Base-by-base conservation (phyloP, 1,140 invertebrate species). In the Halesus radiatus region DNA sequence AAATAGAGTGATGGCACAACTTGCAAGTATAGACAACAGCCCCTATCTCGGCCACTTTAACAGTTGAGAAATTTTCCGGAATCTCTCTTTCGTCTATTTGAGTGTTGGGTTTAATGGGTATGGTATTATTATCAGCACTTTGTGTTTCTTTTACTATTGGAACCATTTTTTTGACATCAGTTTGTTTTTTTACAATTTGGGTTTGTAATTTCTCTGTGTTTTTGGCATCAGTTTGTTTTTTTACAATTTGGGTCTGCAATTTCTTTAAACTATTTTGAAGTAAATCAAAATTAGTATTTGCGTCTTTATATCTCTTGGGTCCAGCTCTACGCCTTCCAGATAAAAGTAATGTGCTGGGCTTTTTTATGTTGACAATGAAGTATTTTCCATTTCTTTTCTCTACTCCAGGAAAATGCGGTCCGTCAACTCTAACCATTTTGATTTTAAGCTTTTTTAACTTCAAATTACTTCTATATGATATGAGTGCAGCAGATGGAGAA, bases 21-120 rank as follows among this genome's bases (percentile, higher is more conserved):
- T 81, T 78, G 66, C 80, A 81, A 53, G 74, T 62, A 53, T 73
- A 81, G 15, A 81, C 62, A 5, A 32, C 20, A 20, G 54, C 73
- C 5, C 77, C 75, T 32, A 60, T 68, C 20, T 23, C 62, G 1
- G 73, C 80, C 23, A 78, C 37, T 18, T 60, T 23, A 58, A 32
- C 54, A 74, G 70, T 74, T 54, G 54, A 74, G 15, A 37, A 37
- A 16, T 56, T 56, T 18, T 50, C 45, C 7, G 68, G n/a, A 50
- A 29, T 64, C 5, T 5, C 62, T 18, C 29, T 32, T 29, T 66
- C 22, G 13, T 66, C 15, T 37, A 15, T 4, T 3, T 66, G 10
- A 13, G 3, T 29, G 4, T 3, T 32, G 18, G 22, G 10, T 32
- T 66, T 66, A 37, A 7, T 7, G 20, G 22, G 3, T 1, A 16